Evolutionary conservation across 2,113 vertebrate genomes (phyloP), one percentile per base, ranked within the genome.

Genomic region (Heterotilapia buettikoferi): DNA sequence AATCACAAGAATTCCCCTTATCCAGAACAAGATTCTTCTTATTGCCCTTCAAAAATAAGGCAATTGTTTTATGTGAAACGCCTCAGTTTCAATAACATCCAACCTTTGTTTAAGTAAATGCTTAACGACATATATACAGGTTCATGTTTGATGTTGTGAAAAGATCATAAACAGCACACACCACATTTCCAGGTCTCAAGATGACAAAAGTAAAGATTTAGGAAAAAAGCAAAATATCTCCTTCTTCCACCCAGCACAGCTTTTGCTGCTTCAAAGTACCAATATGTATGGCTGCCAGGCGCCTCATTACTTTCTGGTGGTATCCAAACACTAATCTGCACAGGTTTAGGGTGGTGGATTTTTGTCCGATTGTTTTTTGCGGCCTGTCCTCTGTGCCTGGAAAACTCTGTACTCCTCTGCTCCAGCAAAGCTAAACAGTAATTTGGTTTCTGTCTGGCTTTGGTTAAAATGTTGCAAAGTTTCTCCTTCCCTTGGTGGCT

Each of bases 401-500:
- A 81, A 89, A 87, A 83, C 79, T 87, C 79, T 38, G 68, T 61
- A 29, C 47, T 84, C 50, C 80, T 82, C 38, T 87, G 80, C 84
- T 91, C 84, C 31, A 87, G 80, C 82, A 68, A 87, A 89, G 80
- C 86, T 93, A 86, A 86, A 84, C 61, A 84, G 80, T 71, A 79
- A 84, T 91, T 90, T 93, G 86, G 85, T 90, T 63, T 80, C 40
- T 81, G 84, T 84, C 86, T 81, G 80, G 90, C 47, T 92, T 85
- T 84, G 82, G 86, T 73, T 81, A 84, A 47, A 56, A 90, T 43
- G 14, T 26, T 87, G 85, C 82, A 92, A 88, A 84, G 45, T 91
- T 80, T 90, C 87, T 87, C 85, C 79, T 88, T 85, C 52, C 84
- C 43, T 66, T 86, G 18, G 53, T 21, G 36, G 57, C 82, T 94